phyloP scores from a whole-genome alignment of 1,140 invertebrate species.

The Mya arenaria region DNA sequence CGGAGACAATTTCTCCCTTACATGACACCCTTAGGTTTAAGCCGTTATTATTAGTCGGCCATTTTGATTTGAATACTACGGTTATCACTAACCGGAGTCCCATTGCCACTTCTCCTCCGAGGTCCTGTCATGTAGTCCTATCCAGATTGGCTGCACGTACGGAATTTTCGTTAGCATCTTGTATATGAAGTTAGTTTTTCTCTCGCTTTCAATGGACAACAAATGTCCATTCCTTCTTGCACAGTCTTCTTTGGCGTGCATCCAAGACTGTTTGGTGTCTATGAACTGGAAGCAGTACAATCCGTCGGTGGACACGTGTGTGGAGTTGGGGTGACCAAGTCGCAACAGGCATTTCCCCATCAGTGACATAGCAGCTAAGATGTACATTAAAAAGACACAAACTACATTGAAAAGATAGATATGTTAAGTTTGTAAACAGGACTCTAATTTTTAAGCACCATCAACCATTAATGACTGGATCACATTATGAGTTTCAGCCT shows the following conservation, averaged over 20 bases:
- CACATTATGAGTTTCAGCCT: too few relatives aligned
- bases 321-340: not conserved
- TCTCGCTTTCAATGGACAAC: not conserved
- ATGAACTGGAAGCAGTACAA: conserved; percentile 23
- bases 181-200: not conserved
- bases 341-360: not conserved
- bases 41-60: not conserved
- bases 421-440: too few relatives aligned
- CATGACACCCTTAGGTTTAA: too few relatives aligned
- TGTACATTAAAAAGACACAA: too few relatives aligned
- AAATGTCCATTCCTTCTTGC: conserved; percentile 6
- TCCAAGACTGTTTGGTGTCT: not conserved
- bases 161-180: not conserved
- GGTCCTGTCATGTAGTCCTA: conserved; percentile 3
- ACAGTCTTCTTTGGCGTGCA: conserved; percentile 15
- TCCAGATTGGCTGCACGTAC: not conserved
- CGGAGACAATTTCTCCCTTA: not conserved
- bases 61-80: not conserved
- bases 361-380: not conserved
- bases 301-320: not conserved
- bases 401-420: too few relatives aligned
- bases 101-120: conserved; percentile 27
- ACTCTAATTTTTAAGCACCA: too few relatives aligned
- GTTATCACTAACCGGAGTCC: conserved; percentile 4
- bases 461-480: too few relatives aligned